Evolutionary conservation across 2,888 invertebrate genomes (phyloP).

Genomic region (Polydrusus tereticollis): DNA sequence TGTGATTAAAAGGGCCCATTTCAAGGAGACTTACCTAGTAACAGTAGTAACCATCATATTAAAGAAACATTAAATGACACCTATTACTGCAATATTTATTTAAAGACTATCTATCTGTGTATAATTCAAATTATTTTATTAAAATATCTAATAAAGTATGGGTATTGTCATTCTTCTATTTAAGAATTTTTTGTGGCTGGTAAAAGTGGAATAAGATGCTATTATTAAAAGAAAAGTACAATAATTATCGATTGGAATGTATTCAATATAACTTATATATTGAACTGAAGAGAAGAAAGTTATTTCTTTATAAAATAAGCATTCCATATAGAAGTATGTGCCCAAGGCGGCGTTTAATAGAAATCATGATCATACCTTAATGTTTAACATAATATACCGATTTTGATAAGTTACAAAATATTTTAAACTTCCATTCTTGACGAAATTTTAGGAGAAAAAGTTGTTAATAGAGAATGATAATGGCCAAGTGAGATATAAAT

Average conservation of each 20-base stretch:
- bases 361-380: conserved; percentile 26
- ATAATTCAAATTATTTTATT: not conserved
- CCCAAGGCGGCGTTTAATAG: conserved; percentile 29
- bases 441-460: too few species aligned
- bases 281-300: conserved; percentile 42
- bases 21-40: too few species aligned
- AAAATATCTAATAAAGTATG: not conserved
- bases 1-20: too few species aligned
- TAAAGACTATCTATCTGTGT: too few species aligned
- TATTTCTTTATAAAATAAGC: conserved; percentile 32
- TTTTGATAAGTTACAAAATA: not conserved
- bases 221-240: conserved; percentile 31
- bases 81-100: too few species aligned
- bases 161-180: conserved; percentile 18
- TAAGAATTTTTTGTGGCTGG: conserved; percentile 19
- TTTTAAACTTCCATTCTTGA: not conserved
- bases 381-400: conserved; percentile 8
- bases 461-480: too few species aligned
- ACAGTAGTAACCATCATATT: too few species aligned
- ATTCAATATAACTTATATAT: conserved; percentile 29
- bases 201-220: conserved; percentile 39
- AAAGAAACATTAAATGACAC: too few species aligned
- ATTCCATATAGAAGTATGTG: conserved; percentile 25
- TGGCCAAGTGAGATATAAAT: too few species aligned
- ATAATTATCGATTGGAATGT: conserved; percentile 40